Evolutionary conservation across 2,888 invertebrate genomes (phyloP).

Genomic region (Boloria selene): DNA sequence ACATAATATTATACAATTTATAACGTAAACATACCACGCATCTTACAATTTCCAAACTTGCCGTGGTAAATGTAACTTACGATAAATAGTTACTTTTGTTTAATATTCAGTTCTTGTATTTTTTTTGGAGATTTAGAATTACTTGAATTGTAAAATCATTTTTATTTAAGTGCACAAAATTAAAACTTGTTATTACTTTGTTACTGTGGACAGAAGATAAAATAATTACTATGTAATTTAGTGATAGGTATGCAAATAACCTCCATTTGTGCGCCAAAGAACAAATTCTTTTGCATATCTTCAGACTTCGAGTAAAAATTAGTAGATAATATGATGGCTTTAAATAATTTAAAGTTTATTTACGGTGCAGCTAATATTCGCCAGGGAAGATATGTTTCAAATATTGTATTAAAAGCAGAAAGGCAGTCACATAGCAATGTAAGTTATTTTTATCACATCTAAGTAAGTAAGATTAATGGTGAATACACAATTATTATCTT

Average conservation of each 20-base stretch:
- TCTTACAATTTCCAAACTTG: too few species aligned
- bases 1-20: too few species aligned
- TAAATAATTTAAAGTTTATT: conserved; percentile 21
- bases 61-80: too few species aligned
- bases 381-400: conserved; percentile 7
- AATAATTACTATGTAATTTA: not conserved
- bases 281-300: not conserved
- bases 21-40: not conserved
- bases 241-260: conserved; percentile 2
- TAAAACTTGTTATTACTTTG: too few species aligned
- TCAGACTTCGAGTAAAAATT: conserved; percentile 8
- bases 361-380: conserved; percentile 3
- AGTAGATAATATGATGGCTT: conserved; percentile 12
- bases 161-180: too few species aligned
- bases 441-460: conserved; percentile 7
- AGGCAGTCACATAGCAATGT: conserved; percentile 21
- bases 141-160: too few species aligned
- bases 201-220: too few species aligned
- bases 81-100: too few species aligned
- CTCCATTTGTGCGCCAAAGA: not conserved
- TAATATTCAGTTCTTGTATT: too few species aligned
- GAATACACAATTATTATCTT: conserved; percentile 6
- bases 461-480: conserved; percentile 3
- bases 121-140: too few species aligned
- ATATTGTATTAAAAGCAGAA: not conserved